phyloP scores from a whole-genome alignment of 2,888 invertebrate species.

The Drosophila picticornis region DNA sequence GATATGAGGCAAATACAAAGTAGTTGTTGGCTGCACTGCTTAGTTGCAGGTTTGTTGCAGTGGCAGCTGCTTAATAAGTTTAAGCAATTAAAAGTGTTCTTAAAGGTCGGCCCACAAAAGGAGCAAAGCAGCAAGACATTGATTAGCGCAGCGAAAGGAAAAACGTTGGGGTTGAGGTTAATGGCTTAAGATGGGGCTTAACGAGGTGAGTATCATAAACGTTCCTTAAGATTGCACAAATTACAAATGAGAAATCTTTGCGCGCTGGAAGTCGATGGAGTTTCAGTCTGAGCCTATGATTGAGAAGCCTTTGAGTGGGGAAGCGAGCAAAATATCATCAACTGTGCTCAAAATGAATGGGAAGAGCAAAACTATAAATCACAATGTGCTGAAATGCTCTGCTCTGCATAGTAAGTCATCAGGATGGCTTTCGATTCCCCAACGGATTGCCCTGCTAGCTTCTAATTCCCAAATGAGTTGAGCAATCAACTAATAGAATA shows the following conservation, averaged over 20 bases:
- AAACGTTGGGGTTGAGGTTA: constrained; percentile 19
- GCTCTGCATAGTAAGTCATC: constrained; percentile 17
- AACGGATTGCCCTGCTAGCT: background rate
- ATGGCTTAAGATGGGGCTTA: constrained; percentile 38
- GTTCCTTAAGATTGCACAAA: constrained; percentile 19
- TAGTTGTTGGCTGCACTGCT: constrained; percentile 44
- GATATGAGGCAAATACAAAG: constrained; percentile 72
- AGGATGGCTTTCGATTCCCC: background rate
- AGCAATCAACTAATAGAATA: constrained; percentile 4
- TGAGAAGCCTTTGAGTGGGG: background rate
- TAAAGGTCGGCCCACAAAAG: constrained; percentile 55
- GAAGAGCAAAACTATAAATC: constrained; percentile 18
- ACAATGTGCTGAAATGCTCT: constrained; percentile 2
- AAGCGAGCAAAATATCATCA: constrained; percentile 3
- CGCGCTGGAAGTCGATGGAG: background rate
- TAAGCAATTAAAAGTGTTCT: constrained; percentile 75
- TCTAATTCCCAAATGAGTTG: constrained; percentile 23
- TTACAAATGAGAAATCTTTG: constrained; percentile 24
- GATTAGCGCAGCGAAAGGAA: constrained; percentile 69
- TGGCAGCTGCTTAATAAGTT: constrained; percentile 79
- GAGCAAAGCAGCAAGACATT: constrained; percentile 59
- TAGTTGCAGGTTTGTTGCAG: constrained; percentile 51
- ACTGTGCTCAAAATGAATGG: background rate
- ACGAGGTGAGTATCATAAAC: constrained; percentile 65
- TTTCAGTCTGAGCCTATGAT: constrained; percentile 1